Evolutionary conservation across 2,113 vertebrate species (phyloP).

Genomic region (Canis aureus): DNA sequence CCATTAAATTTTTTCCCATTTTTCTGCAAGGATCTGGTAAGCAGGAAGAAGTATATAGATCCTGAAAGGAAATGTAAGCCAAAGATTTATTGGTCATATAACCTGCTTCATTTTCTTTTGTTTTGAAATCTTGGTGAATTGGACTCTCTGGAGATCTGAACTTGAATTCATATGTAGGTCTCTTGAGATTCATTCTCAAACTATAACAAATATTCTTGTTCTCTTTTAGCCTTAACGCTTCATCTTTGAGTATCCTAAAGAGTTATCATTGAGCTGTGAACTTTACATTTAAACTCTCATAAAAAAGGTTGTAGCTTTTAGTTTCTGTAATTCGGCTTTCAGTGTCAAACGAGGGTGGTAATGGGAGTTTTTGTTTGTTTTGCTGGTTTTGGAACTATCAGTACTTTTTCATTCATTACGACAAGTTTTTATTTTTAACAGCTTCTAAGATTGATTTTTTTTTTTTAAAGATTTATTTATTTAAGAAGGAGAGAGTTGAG

Average conservation of each 20-base stretch:
- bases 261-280: constrained; percentile 39
- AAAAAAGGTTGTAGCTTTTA: background rate
- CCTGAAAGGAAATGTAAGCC: background rate
- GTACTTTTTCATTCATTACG: background rate
- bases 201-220: constrained; percentile 47
- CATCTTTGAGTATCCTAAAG: background rate
- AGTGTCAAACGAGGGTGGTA: background rate
- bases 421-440: background rate
- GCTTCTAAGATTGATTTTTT: background rate
- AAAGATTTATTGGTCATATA: background rate
- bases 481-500: too few relatives aligned
- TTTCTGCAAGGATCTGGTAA: constrained; percentile 12
- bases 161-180: constrained; percentile 13
- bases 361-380: background rate
- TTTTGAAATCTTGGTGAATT: constrained; percentile 50
- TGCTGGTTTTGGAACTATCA: background rate
- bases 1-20: background rate
- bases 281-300: constrained; percentile 48
- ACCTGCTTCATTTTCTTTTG: constrained; percentile 36
- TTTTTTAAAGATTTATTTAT: too few relatives aligned
- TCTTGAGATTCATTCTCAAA: constrained; percentile 28
- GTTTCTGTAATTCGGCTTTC: constrained; percentile 51
- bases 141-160: background rate
- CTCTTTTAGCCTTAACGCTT: constrained; percentile 35
- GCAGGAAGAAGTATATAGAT: background rate